These are phyloP conservation scores for Lagria hirta DNA, from an alignment of 2,888 invertebrate genomes.

Conservation along the genomic window DNA sequence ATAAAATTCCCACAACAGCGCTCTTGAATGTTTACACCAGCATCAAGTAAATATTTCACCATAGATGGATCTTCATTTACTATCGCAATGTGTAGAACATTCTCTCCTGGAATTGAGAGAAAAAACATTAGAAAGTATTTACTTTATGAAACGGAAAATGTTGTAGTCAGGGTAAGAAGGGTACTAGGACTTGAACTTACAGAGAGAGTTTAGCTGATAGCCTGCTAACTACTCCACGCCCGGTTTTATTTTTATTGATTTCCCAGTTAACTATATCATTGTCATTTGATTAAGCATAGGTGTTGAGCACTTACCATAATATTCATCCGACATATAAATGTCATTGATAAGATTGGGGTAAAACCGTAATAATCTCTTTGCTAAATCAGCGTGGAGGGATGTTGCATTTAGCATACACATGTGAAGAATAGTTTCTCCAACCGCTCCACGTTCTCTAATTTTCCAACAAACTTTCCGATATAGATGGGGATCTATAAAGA, in stretches of 20 bases:
- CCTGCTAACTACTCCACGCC: no score
- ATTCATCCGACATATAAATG: conserved; percentile 94
- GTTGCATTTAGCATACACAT: conserved; percentile 90
- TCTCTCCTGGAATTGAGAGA: conserved; percentile 71
- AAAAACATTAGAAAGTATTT: conserved; percentile 1
- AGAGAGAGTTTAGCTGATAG: no score
- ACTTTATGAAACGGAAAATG: background rate
- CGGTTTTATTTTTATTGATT: no score
- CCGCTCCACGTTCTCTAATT: conserved; percentile 87
- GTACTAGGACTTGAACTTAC: no score
- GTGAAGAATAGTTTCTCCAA: conserved; percentile 94
- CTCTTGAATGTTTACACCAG: conserved; percentile 88
- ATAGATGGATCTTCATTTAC: conserved; percentile 98
- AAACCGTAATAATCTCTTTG: conserved; percentile 84
- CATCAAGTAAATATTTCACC: conserved; percentile 92
- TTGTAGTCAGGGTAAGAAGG: no score
- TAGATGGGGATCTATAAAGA: conserved; percentile 61
- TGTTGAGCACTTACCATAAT: conserved; percentile 95
- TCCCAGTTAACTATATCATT: no score
- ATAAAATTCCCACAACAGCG: conserved; percentile 96
- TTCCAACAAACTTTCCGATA: conserved; percentile 92
- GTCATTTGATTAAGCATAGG: background rate
- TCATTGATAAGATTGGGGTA: conserved; percentile 97
- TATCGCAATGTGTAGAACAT: conserved; percentile 94
- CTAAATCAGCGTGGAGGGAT: conserved; percentile 88